phyloP scores from a whole-genome alignment of 2,888 invertebrate genomes.

The Ganaspis brasiliensis region DNA sequence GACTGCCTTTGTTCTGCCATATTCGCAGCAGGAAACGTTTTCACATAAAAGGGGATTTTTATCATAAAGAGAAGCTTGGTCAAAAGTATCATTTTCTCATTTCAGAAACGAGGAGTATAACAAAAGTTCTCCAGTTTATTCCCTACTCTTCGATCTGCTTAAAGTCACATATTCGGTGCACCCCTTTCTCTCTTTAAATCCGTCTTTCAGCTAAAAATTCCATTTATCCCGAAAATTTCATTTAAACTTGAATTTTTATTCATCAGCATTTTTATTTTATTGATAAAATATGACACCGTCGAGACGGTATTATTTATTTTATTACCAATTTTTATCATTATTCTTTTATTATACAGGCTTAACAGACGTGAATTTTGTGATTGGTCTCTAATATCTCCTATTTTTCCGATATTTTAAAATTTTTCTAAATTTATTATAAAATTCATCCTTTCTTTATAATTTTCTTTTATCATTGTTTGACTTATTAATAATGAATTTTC shows the following conservation, averaged over 20 bases:
- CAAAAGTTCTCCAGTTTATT: conserved; percentile 42
- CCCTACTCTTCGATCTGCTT: conserved; percentile 14
- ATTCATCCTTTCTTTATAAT: too few relatives aligned
- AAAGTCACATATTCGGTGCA: background rate
- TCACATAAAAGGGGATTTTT: conserved; percentile 38
- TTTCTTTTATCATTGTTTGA: too few relatives aligned
- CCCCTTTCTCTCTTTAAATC: conserved; percentile 32
- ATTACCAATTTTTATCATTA: too few relatives aligned
- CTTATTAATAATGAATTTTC: too few relatives aligned
- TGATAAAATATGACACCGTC: too few relatives aligned
- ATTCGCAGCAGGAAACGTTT: conserved; percentile 34
- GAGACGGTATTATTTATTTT: too few relatives aligned
- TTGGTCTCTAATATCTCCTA: too few relatives aligned
- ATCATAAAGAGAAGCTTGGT: conserved; percentile 30
- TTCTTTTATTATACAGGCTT: too few relatives aligned
- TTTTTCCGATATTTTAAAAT: too few relatives aligned
- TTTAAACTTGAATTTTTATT: background rate
- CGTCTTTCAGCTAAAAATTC: conserved; percentile 15
- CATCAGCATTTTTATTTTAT: too few relatives aligned
- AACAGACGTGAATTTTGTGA: too few relatives aligned
- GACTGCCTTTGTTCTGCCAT: conserved; percentile 34
- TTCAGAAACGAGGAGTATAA: conserved; percentile 42
- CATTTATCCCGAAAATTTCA: background rate
- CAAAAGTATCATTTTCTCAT: conserved; percentile 35
- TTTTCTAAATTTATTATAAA: too few relatives aligned